Percentiles rank a stretch among this genome's conserved stretches.
phyloP scores from a whole-genome alignment of 2,797 vertebrate genomes.

The Champsocephalus gunnari region DNA sequence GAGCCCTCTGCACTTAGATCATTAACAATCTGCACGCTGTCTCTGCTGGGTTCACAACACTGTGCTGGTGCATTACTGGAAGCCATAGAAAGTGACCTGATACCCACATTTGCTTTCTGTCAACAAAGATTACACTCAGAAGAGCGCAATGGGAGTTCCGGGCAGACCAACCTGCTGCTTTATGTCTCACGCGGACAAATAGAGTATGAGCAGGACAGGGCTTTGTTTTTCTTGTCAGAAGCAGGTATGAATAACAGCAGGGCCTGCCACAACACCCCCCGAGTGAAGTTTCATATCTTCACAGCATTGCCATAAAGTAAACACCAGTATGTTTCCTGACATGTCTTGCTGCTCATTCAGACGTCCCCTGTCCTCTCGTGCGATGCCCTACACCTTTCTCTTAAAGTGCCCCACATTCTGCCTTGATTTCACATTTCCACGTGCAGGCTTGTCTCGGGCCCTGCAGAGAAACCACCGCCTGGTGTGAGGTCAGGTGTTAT shows the following conservation, averaged over 20 bases:
- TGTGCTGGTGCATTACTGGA: conserved; percentile 73
- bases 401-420: conserved; percentile 73
- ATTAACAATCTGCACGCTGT: conserved; percentile 68
- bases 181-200: conserved; percentile 77
- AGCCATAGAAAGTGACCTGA: conserved; percentile 82
- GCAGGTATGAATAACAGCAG: conserved; percentile 80
- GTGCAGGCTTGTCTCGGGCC: conserved; percentile 71
- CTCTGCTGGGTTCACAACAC: conserved; percentile 61
- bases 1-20: conserved; percentile 63
- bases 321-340: conserved; percentile 66
- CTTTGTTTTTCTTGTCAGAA: conserved; percentile 82
- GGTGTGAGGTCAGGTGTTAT: conserved; percentile 86
- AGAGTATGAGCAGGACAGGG: conserved; percentile 72
- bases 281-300: conserved; percentile 75
- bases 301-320: conserved; percentile 71
- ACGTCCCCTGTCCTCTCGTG: conserved; percentile 69
- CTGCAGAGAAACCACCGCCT: conserved; percentile 79
- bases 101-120: conserved; percentile 85
- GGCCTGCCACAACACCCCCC: conserved; percentile 74
- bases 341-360: conserved; percentile 73
- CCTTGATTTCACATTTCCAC: conserved; percentile 80
- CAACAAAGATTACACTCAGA: conserved; percentile 85
- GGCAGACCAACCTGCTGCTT: conserved; percentile 76
- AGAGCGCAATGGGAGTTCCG: conserved; percentile 75
- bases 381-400: conserved; percentile 71